A percentile compares a stretch with the other conserved stretches of the same genome.
Evolutionary conservation across 2,888 invertebrate genomes (phyloP).

Genomic region (Auanema freiburgensis): DNA sequence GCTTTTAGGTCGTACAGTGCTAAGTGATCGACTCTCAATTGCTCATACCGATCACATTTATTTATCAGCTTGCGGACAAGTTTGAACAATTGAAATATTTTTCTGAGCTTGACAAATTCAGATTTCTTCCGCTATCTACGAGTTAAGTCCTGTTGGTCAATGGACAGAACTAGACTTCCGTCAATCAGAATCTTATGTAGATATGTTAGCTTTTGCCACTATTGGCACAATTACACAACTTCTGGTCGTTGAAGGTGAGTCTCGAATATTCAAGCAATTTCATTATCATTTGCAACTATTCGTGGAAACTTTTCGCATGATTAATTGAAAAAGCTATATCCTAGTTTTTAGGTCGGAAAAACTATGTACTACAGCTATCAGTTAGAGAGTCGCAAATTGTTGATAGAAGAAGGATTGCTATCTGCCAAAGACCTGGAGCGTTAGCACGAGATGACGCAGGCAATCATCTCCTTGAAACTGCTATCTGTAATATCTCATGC

Average conservation of each 20-base stretch:
- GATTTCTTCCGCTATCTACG: slow-evolving; percentile 47
- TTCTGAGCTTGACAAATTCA: slow-evolving; percentile 6
- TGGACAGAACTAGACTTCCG: slow-evolving; percentile 49
- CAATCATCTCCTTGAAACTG: slow-evolving; percentile 1
- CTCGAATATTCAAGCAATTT: background rate
- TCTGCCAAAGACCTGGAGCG: slow-evolving; percentile 43
- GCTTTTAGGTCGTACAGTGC: slow-evolving; percentile 34
- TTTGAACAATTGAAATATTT: slow-evolving; percentile 2
- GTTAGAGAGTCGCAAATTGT: slow-evolving; percentile 40
- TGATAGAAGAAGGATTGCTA: slow-evolving; percentile 37
- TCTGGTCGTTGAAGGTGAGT: slow-evolving; percentile 39
- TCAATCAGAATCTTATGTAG: slow-evolving; percentile 41
- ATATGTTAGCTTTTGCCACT: slow-evolving; percentile 46
- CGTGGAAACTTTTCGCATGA: too few relatives aligned
- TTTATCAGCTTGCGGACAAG: slow-evolving; percentile 43
- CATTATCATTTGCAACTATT: too few relatives aligned
- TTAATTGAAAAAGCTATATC: too few relatives aligned
- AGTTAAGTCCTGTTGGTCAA: slow-evolving; percentile 40
- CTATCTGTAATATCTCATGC: background rate
- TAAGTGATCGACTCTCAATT: slow-evolving; percentile 38
- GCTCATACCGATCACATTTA: slow-evolving; percentile 45
- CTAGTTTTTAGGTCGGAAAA: slow-evolving; percentile 41
- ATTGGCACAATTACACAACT: slow-evolving; percentile 48
- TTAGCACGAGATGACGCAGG: slow-evolving; percentile 47
- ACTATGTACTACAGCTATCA: slow-evolving; percentile 40